Evolutionary conservation across 2,888 invertebrate genomes (phyloP), one percentile per base, ranked within the genome.

Genomic region (Danaus chrysippus): DNA sequence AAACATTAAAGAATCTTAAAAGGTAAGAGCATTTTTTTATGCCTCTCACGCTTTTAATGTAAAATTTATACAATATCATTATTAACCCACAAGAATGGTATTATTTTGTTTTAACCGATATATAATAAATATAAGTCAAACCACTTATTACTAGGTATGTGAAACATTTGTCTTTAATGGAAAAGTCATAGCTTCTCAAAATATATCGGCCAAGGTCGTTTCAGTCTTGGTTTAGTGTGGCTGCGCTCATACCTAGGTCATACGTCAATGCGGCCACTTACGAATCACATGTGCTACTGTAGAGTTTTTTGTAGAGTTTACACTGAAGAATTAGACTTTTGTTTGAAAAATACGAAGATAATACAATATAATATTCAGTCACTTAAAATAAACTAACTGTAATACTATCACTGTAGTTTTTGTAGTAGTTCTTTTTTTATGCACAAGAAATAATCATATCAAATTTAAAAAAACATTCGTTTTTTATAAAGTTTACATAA

Each of bases 161-260:
- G 15, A 17, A 49, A 49, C 10, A 49, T 49, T 49, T 17, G 17
- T 17, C 49, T 17, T 15, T 49, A 49, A 49, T 49, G 49, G 17
- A 49, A 15, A 49, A 49, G 49, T 17, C 49, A 11, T 49, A 49
- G 49, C 49, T 49, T 49, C 49, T 49, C 49, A 49, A 49, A 49
- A 49, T 10, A 49, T 49, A 49, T 9, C 15, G 49, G 49, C 11
- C 49, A 49, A 49, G 49, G 49, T 49, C 17, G 15, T 17, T 17
- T 17, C 17, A 49, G 49, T 49, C 23, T 34, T 34, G 49, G 10
- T 15, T 15, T 49, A 17, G 15, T 49, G 15, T 49, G 17, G 17
- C 49, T 49, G 49, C 49, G 49, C 49, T 49, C 17, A 17, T 49
- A 49, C 49, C 49, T 49, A 49, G 49, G 49, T 49, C 49, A 49